A percentile compares a stretch with the other conserved stretches of the same genome.
Evolutionary conservation across 2,888 invertebrate genomes (phyloP).

Genomic region (Thereva nobilitata): DNA sequence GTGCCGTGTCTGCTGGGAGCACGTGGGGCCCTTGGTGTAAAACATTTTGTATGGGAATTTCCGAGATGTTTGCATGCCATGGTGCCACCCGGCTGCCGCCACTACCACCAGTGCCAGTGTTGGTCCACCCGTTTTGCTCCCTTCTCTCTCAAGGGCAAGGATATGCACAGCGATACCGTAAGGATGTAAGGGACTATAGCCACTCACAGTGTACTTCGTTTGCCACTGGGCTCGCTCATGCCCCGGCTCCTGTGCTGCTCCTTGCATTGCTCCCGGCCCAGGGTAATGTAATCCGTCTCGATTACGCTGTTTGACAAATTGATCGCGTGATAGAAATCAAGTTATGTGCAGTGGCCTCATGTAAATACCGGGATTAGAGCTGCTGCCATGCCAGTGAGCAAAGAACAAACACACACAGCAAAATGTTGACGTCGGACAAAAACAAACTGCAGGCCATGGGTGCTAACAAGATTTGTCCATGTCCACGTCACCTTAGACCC

Average conservation of each 20-base stretch:
- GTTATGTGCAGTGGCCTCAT: conserved; percentile 30
- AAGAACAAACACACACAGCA: neutral
- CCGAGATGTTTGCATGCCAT: conserved; percentile 33
- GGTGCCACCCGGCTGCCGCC: conserved; percentile 11
- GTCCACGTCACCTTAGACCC: too few species aligned
- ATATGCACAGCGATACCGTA: conserved; percentile 13
- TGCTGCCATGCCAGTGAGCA: conserved; percentile 9
- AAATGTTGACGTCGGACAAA: conserved; percentile 19
- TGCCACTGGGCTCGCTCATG: conserved; percentile 1
- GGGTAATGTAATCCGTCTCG: conserved; percentile 37
- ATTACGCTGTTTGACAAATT: conserved; percentile 37
- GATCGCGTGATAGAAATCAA: conserved; percentile 37
- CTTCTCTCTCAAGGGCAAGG: neutral
- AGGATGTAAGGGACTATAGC: neutral
- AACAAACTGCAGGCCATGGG: conserved; percentile 7
- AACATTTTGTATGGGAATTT: conserved; percentile 34
- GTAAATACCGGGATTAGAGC: conserved; percentile 31
- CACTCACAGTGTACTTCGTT: too few species aligned
- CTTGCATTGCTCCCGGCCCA: neutral
- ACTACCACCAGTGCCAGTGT: neutral
- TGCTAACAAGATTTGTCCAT: neutral
- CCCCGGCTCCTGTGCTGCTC: conserved; percentile 7
- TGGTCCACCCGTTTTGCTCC: neutral
- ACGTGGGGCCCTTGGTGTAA: conserved; percentile 24
- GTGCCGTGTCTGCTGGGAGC: neutral